Evolutionary conservation across 2,113 vertebrate genomes (phyloP), one percentile per base, ranked within the genome.

Genomic region (Paratilapia polleni): DNA sequence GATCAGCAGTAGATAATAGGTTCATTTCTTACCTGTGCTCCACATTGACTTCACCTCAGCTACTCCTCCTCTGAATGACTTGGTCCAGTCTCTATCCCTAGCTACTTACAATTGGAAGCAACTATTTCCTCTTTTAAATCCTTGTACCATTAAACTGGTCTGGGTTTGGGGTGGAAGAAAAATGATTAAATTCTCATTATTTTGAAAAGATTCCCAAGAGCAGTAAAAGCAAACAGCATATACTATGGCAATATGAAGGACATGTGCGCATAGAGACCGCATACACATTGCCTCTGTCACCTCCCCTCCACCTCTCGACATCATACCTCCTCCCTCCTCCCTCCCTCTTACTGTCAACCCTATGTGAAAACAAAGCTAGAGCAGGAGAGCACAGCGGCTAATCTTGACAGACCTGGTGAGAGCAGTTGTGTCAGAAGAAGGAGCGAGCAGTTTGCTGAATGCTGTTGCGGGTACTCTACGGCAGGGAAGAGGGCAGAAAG

Each of bases 11-110:
- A 73, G 52, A 12, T 6, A 22, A 83, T 7, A 79, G 22, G 36
- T 59, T 70, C 2, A 13, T 70, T 64, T 78, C 94, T 87, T 94
- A 96, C 96, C 95, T 96, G 95, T 84, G 82, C 86, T 91, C 96
- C 96, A 96, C 95, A 96, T 96, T 87, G 88, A 90, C 84, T 77
- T 60, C 61, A 77, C 41, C 63, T 91, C 66, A 61, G 47, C 38
- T 77, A 34, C 36, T 77, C 22, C 66, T 60, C 68, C 41, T 74
- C 70, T 81, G 77, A 57, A 82, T 54, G 49, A 87, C 84, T 59
- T 28, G 84, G 49, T 82, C 87, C 85, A 87, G 84, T 77, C 47
- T 66, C 82, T 61, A 73, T 74, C 49, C 59, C 36, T 80, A 36
- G n/a, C 66, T 58, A 85, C 15, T 54, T 54, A 63, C 59, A 77